Conservation (phyloP, 2,888 invertebrate species). For the Lacanobia wlatinum region DNA sequence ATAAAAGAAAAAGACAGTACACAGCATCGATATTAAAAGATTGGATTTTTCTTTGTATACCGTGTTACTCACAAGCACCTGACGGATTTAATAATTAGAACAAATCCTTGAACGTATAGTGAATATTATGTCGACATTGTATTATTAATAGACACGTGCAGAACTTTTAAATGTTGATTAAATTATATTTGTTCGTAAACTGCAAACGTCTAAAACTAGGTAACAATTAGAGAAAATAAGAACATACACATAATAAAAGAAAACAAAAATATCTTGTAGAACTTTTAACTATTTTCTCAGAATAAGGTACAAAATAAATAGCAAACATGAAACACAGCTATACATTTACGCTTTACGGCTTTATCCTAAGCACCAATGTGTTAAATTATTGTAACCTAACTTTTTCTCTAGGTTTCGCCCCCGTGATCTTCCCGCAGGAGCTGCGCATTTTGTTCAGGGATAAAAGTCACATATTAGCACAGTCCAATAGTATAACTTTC, state of each 20-base stretch:
- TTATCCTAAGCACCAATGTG: no score
- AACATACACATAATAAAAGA: background rate
- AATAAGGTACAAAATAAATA: background rate
- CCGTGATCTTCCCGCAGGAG: no score
- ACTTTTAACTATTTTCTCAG: background rate
- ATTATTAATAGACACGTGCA: constrained; percentile 54
- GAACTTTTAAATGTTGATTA: constrained; percentile 20
- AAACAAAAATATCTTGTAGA: background rate
- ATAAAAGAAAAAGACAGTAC: background rate
- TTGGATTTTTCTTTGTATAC: background rate
- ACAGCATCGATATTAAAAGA: background rate
- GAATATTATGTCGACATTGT: constrained; percentile 8
- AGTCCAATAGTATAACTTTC: no score
- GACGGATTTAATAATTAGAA: constrained; percentile 34
- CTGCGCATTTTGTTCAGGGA: no score
- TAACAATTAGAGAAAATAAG: constrained; percentile 17
- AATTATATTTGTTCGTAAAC: constrained; percentile 26
- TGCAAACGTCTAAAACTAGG: constrained; percentile 1
- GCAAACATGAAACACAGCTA: no score
- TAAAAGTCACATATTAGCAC: no score
- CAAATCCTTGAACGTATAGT: constrained; percentile 42
- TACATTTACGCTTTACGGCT: no score
- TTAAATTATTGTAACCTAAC: no score
- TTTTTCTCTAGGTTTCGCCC: no score
- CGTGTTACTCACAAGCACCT: constrained; percentile 14